Evolutionary conservation across 2,888 invertebrate genomes (phyloP).

Genomic region (Ctenicera cuprea): DNA sequence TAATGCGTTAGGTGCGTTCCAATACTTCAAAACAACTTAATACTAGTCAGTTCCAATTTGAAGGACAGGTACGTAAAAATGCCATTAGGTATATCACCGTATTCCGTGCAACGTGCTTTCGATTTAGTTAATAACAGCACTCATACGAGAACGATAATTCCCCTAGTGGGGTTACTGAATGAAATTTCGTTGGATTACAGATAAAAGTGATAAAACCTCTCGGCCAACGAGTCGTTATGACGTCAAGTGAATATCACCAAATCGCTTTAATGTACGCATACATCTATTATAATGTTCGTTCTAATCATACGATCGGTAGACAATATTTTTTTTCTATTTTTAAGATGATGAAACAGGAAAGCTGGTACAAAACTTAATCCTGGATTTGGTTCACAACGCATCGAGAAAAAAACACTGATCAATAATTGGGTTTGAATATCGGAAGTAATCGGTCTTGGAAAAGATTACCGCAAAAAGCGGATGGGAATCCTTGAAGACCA

Average conservation of each 20-base stretch:
- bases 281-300: neutral
- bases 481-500: conserved; percentile 26
- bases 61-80: neutral
- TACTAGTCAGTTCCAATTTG: too few relatives aligned
- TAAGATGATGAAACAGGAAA: too few relatives aligned
- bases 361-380: too few relatives aligned
- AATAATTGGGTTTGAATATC: conserved; percentile 13
- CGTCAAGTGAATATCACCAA: neutral
- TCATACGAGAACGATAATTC: neutral
- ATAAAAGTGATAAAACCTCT: conserved; percentile 23
- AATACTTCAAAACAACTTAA: too few relatives aligned
- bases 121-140: conserved; percentile 14
- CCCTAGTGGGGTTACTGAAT: conserved; percentile 5
- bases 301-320: too few relatives aligned
- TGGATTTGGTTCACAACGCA: too few relatives aligned
- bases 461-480: conserved; percentile 18
- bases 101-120: neutral
- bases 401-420: neutral
- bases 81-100: neutral
- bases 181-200: conserved; percentile 14
- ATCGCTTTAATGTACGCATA: neutral
- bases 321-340: too few relatives aligned
- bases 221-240: too few relatives aligned
- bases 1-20: too few relatives aligned
- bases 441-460: conserved; percentile 25